Evolutionary conservation across 2,888 invertebrate genomes (phyloP).

Genomic region (Standfussiana lucernea): DNA sequence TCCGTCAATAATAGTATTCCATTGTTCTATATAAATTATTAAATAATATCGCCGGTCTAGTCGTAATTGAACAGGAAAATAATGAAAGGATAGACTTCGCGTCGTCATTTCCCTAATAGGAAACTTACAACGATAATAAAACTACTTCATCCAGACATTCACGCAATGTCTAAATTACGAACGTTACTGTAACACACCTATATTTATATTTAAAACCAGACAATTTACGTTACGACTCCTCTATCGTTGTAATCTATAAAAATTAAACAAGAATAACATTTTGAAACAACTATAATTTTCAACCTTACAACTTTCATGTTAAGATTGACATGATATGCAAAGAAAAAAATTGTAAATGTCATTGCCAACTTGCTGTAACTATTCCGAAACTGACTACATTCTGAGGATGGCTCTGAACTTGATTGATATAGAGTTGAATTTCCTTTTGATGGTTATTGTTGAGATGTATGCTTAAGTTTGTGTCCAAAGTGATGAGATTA

Average conservation of each 20-base stretch:
- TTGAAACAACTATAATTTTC: constrained; percentile 65
- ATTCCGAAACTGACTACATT: constrained; percentile 18
- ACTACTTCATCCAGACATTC: constrained; percentile 48
- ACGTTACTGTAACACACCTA: constrained; percentile 58
- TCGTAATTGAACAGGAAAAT: background rate
- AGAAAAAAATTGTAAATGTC: constrained; percentile 65
- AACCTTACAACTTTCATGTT: constrained; percentile 69
- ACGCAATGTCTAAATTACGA: constrained; percentile 57
- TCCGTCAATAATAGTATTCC: no score
- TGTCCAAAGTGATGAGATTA: constrained; percentile 83
- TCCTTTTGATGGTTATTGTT: constrained; percentile 18
- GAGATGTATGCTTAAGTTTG: constrained; percentile 50
- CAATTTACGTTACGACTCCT: constrained; percentile 75
- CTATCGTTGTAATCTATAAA: constrained; percentile 76
- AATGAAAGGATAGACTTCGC: background rate
- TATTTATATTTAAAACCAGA: constrained; percentile 65
- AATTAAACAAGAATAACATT: constrained; percentile 67
- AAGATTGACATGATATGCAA: constrained; percentile 69
- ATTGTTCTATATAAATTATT: background rate
- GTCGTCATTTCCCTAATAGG: background rate
- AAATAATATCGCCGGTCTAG: no score
- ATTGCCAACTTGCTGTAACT: constrained; percentile 34
- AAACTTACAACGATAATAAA: constrained; percentile 21
- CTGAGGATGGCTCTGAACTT: constrained; percentile 13
- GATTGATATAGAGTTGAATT: constrained; percentile 44